A percentile compares a stretch with the other conserved stretches of the same genome.
phyloP scores from a whole-genome alignment of 1,140 invertebrate genomes.

The Brachionus rubens region DNA sequence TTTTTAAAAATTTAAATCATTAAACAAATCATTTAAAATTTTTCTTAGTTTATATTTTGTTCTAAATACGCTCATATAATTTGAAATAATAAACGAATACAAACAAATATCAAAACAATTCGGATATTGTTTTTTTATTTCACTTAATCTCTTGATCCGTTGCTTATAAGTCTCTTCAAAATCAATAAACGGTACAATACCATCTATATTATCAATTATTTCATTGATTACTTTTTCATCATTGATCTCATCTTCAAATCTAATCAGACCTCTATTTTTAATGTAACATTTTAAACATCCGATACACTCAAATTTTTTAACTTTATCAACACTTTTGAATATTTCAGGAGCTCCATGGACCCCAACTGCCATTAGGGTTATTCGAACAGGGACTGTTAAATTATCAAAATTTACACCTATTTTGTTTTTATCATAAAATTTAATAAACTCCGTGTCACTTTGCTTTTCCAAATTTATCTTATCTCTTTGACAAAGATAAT shows the following conservation, averaged over 20 bases:
- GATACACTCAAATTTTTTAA: background rate
- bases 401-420: slow-evolving; percentile 25
- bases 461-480: slow-evolving; percentile 3
- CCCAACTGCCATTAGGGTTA: background rate
- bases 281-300: background rate
- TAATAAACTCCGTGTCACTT: slow-evolving; percentile 4
- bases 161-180: slow-evolving; percentile 10
- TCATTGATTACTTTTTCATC: background rate
- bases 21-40: slow-evolving; percentile 26
- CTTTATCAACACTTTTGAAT: background rate
- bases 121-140: background rate
- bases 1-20: slow-evolving; percentile 12
- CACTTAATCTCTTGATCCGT: background rate
- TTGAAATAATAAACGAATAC: background rate
- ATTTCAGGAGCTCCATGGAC: too few relatives aligned
- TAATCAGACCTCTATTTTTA: background rate
- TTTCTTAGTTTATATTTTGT: slow-evolving; percentile 12
- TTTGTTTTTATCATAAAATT: slow-evolving; percentile 6
- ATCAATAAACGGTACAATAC: background rate
- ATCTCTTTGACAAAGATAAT: background rate
- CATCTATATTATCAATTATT: background rate
- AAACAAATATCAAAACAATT: slow-evolving; percentile 9
- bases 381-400: slow-evolving; percentile 21
- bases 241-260: background rate
- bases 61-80: background rate